phyloP scores from a whole-genome alignment of 2,113 vertebrate species.

The Channa maculata region DNA sequence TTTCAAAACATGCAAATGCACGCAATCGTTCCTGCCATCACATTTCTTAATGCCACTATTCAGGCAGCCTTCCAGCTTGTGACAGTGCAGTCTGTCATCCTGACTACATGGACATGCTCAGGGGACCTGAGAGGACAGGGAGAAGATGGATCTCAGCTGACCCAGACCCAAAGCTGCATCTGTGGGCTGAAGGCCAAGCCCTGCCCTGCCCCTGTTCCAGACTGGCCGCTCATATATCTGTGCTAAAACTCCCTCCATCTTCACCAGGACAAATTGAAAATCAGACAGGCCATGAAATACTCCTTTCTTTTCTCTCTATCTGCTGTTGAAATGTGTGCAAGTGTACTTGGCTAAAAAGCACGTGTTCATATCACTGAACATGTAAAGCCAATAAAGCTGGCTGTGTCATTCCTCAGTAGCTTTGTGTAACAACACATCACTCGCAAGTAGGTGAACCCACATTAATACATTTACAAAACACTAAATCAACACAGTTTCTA shows the following conservation, averaged over 20 bases:
- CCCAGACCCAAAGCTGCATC: constrained; percentile 50
- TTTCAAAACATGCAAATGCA: background rate
- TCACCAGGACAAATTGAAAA: constrained; percentile 68
- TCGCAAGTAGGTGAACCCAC: background rate
- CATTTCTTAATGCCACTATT: constrained; percentile 17
- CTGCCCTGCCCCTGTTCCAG: constrained; percentile 23
- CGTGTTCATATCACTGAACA: constrained; percentile 1
- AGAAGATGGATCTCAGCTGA: constrained; percentile 70
- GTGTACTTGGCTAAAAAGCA: constrained; percentile 8
- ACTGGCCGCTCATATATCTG: constrained; percentile 59
- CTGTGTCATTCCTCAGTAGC: background rate
- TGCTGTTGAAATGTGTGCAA: constrained; percentile 31
- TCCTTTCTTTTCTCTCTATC: constrained; percentile 16
- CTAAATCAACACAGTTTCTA: no score
- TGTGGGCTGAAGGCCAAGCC: constrained; percentile 47
- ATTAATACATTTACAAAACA: constrained; percentile 7
- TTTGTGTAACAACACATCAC: background rate
- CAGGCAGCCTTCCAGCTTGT: constrained; percentile 43
- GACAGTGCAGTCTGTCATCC: constrained; percentile 50
- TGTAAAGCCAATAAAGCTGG: background rate
- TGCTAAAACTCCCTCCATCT: constrained; percentile 53
- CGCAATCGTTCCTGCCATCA: background rate
- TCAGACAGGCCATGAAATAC: constrained; percentile 62
- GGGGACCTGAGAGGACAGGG: constrained; percentile 36
- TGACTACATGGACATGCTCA: constrained; percentile 45